A percentile compares a stretch with the other conserved stretches of the same genome.
Evolutionary conservation across 1,140 invertebrate genomes (phyloP).

Genomic region (Heliconius hermathena): DNA sequence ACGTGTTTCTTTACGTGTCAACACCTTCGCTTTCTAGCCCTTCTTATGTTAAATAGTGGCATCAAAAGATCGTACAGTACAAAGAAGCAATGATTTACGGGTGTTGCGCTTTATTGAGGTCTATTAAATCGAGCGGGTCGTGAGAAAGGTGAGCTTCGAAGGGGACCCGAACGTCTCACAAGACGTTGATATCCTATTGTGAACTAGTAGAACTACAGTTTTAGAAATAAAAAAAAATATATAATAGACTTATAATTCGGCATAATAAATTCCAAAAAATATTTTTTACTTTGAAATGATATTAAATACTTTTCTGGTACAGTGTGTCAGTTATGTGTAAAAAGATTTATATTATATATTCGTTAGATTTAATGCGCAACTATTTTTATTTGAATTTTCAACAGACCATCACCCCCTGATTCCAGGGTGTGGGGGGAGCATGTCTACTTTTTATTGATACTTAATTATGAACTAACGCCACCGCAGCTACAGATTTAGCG

Average conservation of each 20-base stretch:
- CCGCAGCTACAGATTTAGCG: too few species aligned
- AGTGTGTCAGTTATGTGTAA: too few species aligned
- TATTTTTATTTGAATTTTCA: too few species aligned
- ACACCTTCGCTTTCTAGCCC: constrained; percentile 79
- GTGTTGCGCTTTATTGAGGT: constrained; percentile 68
- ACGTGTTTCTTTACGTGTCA: constrained; percentile 74
- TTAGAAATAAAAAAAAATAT: neutral
- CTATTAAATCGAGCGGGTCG: constrained; percentile 71
- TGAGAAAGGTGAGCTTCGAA: constrained; percentile 68
- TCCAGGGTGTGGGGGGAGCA: too few species aligned
- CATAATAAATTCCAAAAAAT: neutral
- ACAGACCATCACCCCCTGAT: too few species aligned
- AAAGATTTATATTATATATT: neutral
- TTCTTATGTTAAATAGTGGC: constrained; percentile 71
- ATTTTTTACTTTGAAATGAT: neutral
- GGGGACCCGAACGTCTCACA: constrained; percentile 62
- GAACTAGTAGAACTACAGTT: constrained; percentile 14
- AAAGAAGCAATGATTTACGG: constrained; percentile 76
- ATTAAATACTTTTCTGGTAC: neutral
- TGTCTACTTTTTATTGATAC: too few species aligned
- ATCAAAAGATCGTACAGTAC: constrained; percentile 69
- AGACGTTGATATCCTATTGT: constrained; percentile 49
- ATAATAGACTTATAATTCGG: constrained; percentile 20
- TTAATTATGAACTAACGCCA: too few species aligned
- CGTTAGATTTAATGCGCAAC: too few species aligned